Conservation (phyloP, 2,113 vertebrate genomes). For the Pontoporia blainvillei region DNA sequence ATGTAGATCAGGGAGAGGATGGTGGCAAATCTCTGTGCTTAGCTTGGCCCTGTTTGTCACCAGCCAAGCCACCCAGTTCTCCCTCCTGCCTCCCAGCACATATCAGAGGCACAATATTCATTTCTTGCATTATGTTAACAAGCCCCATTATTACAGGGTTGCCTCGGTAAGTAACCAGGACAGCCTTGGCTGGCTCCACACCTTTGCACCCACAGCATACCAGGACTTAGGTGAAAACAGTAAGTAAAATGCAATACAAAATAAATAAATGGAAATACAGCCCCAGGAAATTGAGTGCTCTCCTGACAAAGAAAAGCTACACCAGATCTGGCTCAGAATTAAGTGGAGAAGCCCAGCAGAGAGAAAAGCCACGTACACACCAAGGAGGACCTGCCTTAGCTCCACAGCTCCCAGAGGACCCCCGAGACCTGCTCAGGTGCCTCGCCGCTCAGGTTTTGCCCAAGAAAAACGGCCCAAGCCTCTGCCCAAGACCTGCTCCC, state of each 20-base stretch:
- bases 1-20: not conserved
- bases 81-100: not conserved
- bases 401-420: fast-evolving
- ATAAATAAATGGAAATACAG: not conserved
- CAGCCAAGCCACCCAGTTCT: not conserved
- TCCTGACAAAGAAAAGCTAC: not conserved
- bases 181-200: not conserved
- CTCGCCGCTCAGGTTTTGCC: not conserved
- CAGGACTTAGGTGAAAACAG: not conserved
- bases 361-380: fast-evolving
- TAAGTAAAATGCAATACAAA: not conserved
- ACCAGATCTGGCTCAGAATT: not conserved
- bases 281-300: not conserved
- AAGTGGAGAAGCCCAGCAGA: not conserved
- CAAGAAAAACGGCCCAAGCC: not conserved
- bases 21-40: not conserved
- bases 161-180: not conserved
- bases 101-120: not conserved
- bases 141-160: not conserved
- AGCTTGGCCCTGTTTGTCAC: not conserved
- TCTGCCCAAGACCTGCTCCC: not conserved
- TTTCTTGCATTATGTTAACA: not conserved
- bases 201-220: not conserved
- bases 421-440: not conserved
- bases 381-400: not conserved